These are phyloP conservation scores for Dryobates pubescens DNA, from an alignment of 2,797 vertebrate species.

Conservation along the genomic window DNA sequence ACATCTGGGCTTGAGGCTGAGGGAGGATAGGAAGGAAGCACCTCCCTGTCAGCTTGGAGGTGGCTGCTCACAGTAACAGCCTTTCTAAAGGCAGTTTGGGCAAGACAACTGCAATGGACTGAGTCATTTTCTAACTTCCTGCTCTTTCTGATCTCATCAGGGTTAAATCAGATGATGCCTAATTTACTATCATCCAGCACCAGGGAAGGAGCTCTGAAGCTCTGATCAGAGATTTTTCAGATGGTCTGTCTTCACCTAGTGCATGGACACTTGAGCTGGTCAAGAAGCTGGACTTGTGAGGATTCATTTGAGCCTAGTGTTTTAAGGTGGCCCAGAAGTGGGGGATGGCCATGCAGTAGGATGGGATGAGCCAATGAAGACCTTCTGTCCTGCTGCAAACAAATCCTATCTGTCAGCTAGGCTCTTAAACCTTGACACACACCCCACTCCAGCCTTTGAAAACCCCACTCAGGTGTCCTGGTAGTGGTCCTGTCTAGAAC, in stretches of 20 bases:
- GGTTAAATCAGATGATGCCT: background rate
- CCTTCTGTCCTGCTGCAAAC: background rate
- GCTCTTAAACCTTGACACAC: background rate
- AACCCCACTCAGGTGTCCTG: fast-evolving
- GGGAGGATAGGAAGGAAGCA: background rate
- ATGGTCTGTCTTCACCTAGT: fast-evolving
- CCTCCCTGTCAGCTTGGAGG: fast-evolving
- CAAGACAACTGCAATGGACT: background rate
- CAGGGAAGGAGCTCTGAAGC: background rate
- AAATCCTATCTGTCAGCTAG: background rate
- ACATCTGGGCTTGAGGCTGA: background rate
- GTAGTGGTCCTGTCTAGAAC: fast-evolving
- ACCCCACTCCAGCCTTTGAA: background rate
- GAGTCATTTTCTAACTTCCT: background rate
- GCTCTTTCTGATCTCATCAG: background rate
- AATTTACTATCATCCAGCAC: background rate
- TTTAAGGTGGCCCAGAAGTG: background rate
- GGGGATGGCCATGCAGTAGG: background rate
- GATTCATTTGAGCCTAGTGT: background rate
- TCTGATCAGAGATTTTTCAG: background rate
- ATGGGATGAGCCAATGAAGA: background rate
- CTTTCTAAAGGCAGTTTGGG: background rate
- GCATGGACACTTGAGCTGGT: background rate
- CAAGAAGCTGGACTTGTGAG: background rate
- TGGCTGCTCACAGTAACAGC: background rate